These are phyloP conservation scores for Psittacus erithacus DNA, from an alignment of 2,113 vertebrate species.

Conservation along the genomic window DNA sequence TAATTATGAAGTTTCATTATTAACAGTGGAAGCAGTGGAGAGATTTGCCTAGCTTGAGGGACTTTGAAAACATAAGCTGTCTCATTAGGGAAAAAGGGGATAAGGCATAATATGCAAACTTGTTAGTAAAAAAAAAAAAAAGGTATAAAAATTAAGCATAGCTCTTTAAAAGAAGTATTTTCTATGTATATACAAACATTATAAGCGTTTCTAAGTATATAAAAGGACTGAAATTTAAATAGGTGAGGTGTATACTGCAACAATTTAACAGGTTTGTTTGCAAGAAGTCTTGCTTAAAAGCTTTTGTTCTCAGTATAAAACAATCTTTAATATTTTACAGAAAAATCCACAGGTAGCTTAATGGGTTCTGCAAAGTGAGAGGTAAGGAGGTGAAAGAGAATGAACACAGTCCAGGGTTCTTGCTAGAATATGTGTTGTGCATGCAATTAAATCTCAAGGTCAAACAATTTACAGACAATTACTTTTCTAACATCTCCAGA, in stretches of 20 bases:
- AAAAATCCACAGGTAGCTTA: conserved; percentile 84
- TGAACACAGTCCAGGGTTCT: conserved; percentile 81
- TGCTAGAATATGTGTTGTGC: conserved; percentile 85
- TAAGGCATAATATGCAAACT: conserved; percentile 85
- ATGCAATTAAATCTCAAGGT: conserved; percentile 92
- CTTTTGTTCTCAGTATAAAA: conserved; percentile 72
- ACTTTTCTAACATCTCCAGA: conserved; percentile 91
- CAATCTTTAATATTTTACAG: conserved; percentile 79
- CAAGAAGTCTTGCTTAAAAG: conserved; percentile 61
- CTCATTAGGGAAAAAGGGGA: conserved; percentile 84
- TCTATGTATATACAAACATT: conserved; percentile 36
- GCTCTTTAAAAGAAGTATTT: conserved; percentile 49
- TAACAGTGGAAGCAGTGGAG: conserved; percentile 81
- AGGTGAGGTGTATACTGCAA: conserved; percentile 7
- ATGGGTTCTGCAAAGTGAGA: conserved; percentile 75
- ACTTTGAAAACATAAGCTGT: conserved; percentile 86
- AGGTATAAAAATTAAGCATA: conserved; percentile 66
- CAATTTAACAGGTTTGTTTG: conserved; percentile 58
- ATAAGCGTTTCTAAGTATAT: conserved; percentile 53
- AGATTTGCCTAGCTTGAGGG: conserved; percentile 86
- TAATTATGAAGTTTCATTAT: conserved; percentile 90
- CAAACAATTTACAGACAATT: conserved; percentile 93
- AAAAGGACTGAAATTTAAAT: conserved; percentile 45
- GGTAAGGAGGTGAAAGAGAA: conserved; percentile 77
- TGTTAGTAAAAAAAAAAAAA: conserved; percentile 71